These are phyloP conservation scores for Erynnis tages DNA, from an alignment of 2,888 invertebrate species.

Conservation along the genomic window DNA sequence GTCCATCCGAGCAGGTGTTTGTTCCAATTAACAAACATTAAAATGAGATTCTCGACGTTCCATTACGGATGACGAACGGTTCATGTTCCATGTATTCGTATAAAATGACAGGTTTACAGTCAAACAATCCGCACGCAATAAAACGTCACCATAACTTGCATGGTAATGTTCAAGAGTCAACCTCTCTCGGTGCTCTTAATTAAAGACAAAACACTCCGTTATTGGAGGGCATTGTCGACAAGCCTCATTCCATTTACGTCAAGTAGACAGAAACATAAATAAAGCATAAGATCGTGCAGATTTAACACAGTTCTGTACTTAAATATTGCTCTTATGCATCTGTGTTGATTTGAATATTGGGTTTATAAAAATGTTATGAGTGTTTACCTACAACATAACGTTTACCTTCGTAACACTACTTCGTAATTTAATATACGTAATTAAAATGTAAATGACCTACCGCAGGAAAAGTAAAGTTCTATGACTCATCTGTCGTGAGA, in stretches of 20 bases:
- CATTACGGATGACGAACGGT: slow-evolving; percentile 39
- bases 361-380: too few species aligned
- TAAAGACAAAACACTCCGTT: slow-evolving; percentile 76
- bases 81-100: slow-evolving; percentile 52
- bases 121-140: slow-evolving; percentile 52
- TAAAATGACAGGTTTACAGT: slow-evolving; percentile 37
- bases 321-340: too few species aligned
- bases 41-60: slow-evolving; percentile 20
- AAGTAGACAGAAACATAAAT: slow-evolving; percentile 66
- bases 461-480: too few species aligned
- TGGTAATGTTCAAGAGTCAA: slow-evolving; percentile 57
- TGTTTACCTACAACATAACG: too few species aligned
- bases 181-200: slow-evolving; percentile 69
- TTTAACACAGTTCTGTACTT: background rate
- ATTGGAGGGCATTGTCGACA: slow-evolving; percentile 57
- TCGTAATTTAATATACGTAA: too few species aligned
- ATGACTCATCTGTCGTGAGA: too few species aligned
- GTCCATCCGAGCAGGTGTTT: slow-evolving; percentile 21
- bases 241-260: slow-evolving; percentile 68
- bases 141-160: slow-evolving; percentile 68
- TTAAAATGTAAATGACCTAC: too few species aligned
- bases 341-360: too few species aligned
- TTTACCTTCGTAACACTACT: too few species aligned
- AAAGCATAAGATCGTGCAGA: slow-evolving; percentile 39
- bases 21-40: slow-evolving; percentile 26